phyloP scores from a whole-genome alignment of 2,113 vertebrate species.

The Halcyon senegalensis region DNA sequence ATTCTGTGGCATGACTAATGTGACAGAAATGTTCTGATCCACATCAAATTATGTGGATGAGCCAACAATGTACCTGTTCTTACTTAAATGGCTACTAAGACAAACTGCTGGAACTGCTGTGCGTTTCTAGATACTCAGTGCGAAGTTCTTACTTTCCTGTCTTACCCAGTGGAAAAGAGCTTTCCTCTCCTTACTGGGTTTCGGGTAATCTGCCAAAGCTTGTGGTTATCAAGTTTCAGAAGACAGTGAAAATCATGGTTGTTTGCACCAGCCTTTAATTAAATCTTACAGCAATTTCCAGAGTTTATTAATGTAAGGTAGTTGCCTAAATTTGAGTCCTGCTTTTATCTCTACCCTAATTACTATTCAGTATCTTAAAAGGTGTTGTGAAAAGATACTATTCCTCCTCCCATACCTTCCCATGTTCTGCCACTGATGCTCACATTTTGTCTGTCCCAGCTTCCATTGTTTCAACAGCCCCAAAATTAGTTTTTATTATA shows the following conservation, averaged over 20 bases:
- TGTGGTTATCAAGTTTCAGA: neutral
- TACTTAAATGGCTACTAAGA: neutral
- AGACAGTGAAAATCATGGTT: neutral
- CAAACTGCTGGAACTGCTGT: neutral
- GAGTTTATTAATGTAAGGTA: neutral
- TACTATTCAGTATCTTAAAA: neutral
- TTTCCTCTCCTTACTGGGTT: neutral
- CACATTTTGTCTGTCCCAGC: neutral
- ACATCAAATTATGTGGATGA: neutral
- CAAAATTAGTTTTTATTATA: neutral
- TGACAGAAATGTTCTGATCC: neutral
- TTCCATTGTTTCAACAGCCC: neutral
- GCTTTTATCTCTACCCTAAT: neutral
- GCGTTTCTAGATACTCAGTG: neutral
- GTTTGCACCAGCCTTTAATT: neutral
- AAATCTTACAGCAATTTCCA: neutral
- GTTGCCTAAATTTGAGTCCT: neutral
- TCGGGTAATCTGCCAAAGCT: neutral
- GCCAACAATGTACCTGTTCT: neutral
- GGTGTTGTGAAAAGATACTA: neutral
- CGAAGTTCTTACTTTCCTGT: neutral
- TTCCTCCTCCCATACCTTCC: neutral
- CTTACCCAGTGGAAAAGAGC: neutral
- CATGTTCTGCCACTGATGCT: neutral
- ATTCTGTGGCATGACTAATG: neutral